Evolutionary conservation across 64 coral and sea anemone genomes (phyloP).

Genomic region (Montipora efflorescens): DNA sequence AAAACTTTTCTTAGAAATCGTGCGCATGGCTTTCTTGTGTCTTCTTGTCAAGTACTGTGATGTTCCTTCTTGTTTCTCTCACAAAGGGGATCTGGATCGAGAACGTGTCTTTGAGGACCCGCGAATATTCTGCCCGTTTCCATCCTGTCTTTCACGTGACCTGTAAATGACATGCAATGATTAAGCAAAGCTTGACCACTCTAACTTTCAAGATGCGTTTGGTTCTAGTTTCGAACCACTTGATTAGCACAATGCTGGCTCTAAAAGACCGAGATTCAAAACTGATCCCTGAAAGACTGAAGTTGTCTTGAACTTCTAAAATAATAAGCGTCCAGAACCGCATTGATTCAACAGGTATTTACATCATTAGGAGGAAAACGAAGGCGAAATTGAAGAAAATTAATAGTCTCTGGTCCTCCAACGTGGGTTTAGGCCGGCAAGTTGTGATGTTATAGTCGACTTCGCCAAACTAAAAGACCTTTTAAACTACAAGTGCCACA

Average conservation of each 20-base stretch:
- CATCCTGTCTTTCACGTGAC: slow-evolving; percentile 29
- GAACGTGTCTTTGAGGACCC: slow-evolving; percentile 1
- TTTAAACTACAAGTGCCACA: no score
- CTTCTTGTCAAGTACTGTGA: not conserved
- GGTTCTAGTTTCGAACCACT: not conserved
- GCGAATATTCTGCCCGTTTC: not conserved
- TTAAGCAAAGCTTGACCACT: not conserved
- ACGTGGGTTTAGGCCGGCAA: no score
- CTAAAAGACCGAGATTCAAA: no score
- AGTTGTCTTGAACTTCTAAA: no score
- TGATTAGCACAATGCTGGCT: not conserved
- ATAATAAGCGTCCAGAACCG: no score
- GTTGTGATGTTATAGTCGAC: no score
- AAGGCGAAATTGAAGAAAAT: no score
- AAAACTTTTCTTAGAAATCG: slow-evolving; percentile 4
- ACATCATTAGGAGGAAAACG: no score
- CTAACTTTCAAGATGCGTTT: not conserved
- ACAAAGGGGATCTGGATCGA: slow-evolving; percentile 41
- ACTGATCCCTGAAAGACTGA: no score
- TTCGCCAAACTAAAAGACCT: no score
- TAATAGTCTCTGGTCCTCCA: no score
- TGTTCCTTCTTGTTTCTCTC: not conserved
- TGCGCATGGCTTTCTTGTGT: not conserved
- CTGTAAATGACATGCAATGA: slow-evolving; percentile 20
- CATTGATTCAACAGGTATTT: no score